These are phyloP conservation scores for Calephelis virginiensis DNA, from an alignment of 1,140 invertebrate species.

Conservation along the genomic window DNA sequence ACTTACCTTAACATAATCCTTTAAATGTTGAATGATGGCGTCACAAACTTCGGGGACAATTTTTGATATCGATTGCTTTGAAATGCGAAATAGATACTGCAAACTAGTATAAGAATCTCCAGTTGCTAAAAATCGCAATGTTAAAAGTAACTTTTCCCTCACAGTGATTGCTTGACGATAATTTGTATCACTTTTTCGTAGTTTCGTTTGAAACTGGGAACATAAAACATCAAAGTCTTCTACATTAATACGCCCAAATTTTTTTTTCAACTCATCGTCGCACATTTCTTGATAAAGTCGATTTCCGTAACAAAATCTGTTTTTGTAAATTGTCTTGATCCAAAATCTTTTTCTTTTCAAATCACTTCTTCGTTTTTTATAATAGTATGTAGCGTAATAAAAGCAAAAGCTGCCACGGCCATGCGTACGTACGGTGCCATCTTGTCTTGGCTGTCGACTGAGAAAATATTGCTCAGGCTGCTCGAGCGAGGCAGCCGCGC, in stretches of 20 bases:
- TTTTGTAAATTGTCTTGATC: constrained; percentile 24
- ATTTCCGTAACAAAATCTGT: no score
- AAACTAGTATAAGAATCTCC: no score
- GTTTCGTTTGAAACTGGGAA: constrained; percentile 15
- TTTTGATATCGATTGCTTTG: constrained; percentile 31
- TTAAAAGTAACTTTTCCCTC: constrained; percentile 33
- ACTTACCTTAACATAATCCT: constrained; percentile 35
- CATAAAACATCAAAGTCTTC: constrained; percentile 11
- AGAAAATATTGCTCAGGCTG: constrained; percentile 25
- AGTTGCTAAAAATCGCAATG: constrained; percentile 43
- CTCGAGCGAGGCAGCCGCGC: no score
- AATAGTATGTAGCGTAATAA: no score
- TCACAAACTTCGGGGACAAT: constrained; percentile 38
- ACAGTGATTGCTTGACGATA: constrained; percentile 27
- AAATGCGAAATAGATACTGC: no score
- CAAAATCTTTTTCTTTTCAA: constrained; percentile 25
- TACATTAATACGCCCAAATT: constrained; percentile 18
- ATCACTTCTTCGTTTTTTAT: constrained; percentile 19
- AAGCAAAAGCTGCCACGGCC: no score
- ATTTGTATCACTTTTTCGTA: constrained; percentile 25
- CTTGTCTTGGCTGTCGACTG: no score
- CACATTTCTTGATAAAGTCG: constrained; percentile 14
- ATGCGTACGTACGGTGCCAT: no score
- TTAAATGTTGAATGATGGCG: constrained; percentile 30
- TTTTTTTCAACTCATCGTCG: constrained; percentile 17